Conservation (phyloP, 2,113 vertebrate species). For the Cervus canadensis region DNA sequence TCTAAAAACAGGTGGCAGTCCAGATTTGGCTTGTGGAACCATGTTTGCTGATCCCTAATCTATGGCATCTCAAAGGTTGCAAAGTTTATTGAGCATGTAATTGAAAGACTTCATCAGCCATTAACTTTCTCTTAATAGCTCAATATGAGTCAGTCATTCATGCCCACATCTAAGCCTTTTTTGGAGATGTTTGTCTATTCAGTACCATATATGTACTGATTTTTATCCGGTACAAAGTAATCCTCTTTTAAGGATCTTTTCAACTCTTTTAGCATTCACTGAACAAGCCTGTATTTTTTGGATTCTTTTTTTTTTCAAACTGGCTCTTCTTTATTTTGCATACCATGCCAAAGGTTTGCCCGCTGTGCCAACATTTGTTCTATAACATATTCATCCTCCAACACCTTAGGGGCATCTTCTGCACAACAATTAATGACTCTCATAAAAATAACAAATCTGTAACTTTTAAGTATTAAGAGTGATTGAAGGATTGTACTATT, state of each 20-base stretch:
- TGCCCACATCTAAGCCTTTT: not conserved
- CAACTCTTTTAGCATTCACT: constrained; percentile 26
- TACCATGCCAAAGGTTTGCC: not conserved
- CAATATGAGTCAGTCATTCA: not conserved
- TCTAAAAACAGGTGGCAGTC: not conserved
- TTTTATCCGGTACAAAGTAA: constrained; percentile 12
- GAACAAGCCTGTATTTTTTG: constrained; percentile 43
- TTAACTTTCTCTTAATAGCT: not conserved
- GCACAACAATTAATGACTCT: constrained; percentile 21
- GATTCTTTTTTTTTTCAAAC: not conserved
- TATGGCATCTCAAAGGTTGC: constrained; percentile 15
- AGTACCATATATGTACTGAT: not conserved
- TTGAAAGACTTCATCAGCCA: not conserved
- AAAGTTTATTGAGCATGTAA: not conserved
- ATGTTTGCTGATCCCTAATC: not conserved
- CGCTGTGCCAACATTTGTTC: constrained; percentile 38
- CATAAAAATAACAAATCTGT: constrained; percentile 26
- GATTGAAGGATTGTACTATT: constrained; percentile 30
- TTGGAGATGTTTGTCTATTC: constrained; percentile 14
- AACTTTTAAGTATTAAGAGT: constrained; percentile 30
- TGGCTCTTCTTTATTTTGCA: constrained; percentile 22
- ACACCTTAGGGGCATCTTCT: constrained; percentile 22
- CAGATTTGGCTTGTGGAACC: not conserved
- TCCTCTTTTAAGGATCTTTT: constrained; percentile 21
- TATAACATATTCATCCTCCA: constrained; percentile 38